A percentile compares a stretch with the other conserved stretches of the same genome.
phyloP scores from a whole-genome alignment of 1,140 invertebrate genomes.

The Periplaneta americana region DNA sequence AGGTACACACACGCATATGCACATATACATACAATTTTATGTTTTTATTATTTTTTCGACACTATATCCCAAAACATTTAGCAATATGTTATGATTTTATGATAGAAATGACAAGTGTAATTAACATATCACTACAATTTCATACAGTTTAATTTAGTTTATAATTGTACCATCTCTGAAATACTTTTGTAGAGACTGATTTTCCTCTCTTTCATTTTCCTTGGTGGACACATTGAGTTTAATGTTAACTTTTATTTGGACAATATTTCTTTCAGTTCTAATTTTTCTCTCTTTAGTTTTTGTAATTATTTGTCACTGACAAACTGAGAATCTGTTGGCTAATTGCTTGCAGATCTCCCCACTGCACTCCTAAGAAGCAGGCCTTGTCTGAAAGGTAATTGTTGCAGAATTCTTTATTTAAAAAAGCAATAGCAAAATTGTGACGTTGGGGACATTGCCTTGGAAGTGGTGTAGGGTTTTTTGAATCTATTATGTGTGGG shows the following conservation, averaged over 20 bases:
- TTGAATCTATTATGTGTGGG: not conserved
- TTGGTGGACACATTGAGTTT: not conserved
- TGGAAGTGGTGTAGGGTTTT: not conserved
- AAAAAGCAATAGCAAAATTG: not conserved
- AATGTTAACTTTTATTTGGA: not conserved
- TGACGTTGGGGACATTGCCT: not conserved
- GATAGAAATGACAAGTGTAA: no score
- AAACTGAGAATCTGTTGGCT: conserved; percentile 10
- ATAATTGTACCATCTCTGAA: no score
- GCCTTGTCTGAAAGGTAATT: conserved; percentile 24
- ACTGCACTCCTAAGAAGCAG: conserved; percentile 16
- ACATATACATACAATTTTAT: no score
- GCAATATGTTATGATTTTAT: no score
- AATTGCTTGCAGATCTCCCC: conserved; percentile 26
- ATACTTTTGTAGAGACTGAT: no score
- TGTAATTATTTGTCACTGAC: conserved; percentile 1
- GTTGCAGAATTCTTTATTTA: not conserved
- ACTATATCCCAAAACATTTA: no score
- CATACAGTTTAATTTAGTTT: no score
- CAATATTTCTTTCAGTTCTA: conserved; percentile 5
- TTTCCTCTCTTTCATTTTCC: not conserved
- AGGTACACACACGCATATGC: no score
- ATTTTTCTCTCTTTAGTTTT: conserved; percentile 4
- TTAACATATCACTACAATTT: no score
- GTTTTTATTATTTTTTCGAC: no score